phyloP scores from a whole-genome alignment of 2,797 vertebrate species.

The Notolabrus celidotus region DNA sequence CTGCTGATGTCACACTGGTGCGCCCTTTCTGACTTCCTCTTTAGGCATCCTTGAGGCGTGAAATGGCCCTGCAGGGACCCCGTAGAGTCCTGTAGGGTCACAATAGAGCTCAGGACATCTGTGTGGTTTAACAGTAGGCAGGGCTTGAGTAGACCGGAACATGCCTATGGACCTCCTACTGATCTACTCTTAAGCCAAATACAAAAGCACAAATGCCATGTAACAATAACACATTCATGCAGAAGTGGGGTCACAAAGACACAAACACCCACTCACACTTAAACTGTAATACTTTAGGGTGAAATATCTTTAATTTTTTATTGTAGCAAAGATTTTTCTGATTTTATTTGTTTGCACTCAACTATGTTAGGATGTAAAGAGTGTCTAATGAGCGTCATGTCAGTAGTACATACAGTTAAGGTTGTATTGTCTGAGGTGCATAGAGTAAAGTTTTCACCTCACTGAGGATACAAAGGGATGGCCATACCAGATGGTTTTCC shows the following conservation, averaged over 20 bases:
- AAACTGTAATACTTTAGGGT: conserved; percentile 2
- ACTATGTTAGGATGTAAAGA: too few species aligned
- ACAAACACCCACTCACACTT: conserved; percentile 23
- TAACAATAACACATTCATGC: conserved; percentile 63
- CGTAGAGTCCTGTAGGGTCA: conserved; percentile 54
- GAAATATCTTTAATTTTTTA: conserved; percentile 14
- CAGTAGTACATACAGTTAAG: too few species aligned
- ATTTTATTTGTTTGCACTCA: neutral
- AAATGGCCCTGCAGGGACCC: conserved; percentile 74
- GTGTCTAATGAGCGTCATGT: too few species aligned
- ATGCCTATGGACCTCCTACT: conserved; percentile 71
- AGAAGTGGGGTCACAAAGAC: conserved; percentile 48
- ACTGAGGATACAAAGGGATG: neutral
- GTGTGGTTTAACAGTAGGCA: conserved; percentile 69
- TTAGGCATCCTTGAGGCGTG: conserved; percentile 71
- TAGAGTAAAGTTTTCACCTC: neutral
- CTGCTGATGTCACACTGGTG: conserved; percentile 66
- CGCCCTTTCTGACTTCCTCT: conserved; percentile 73
- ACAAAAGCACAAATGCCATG: conserved; percentile 68
- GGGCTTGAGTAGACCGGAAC: conserved; percentile 69
- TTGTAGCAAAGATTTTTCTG: neutral
- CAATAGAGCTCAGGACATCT: conserved; percentile 75
- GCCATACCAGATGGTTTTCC: neutral
- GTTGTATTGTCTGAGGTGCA: too few species aligned
- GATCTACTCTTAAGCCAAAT: conserved; percentile 43